Evolutionary conservation across 2,113 vertebrate species (phyloP).

Genomic region (Nothobranchius kuhntae): DNA sequence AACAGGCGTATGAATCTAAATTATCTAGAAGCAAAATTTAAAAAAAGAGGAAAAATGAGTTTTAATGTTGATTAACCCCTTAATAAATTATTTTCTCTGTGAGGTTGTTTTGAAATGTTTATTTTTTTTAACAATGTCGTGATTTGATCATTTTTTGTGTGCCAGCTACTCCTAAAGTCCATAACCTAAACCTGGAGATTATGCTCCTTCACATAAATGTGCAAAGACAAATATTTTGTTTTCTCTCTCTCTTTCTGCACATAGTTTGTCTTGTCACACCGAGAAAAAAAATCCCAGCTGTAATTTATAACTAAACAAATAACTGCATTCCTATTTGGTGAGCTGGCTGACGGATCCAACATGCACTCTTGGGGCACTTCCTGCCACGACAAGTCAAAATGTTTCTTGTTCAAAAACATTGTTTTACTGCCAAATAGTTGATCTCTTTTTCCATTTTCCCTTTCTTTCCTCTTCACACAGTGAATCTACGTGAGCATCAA

Average conservation of each 20-base stretch:
- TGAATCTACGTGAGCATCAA: too few species aligned
- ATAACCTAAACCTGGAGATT: too few species aligned
- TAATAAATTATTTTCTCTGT: too few species aligned
- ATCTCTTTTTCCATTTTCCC: background rate
- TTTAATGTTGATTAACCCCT: too few species aligned
- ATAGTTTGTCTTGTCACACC: constrained; percentile 2
- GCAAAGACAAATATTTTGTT: background rate
- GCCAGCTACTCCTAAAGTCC: too few species aligned
- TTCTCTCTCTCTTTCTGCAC: background rate
- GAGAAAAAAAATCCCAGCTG: background rate
- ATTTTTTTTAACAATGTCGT: background rate
- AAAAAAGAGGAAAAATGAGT: too few species aligned
- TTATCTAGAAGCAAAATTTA: too few species aligned
- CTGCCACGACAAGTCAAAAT: background rate
- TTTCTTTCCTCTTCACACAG: background rate
- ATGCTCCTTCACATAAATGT: too few species aligned
- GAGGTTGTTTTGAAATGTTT: too few species aligned
- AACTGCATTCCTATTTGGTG: background rate
- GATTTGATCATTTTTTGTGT: too few species aligned
- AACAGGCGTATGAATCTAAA: too few species aligned
- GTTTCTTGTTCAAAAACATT: background rate
- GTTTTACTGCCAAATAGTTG: background rate
- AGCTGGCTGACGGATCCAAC: constrained; percentile 2
- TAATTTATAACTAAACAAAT: constrained; percentile 1
- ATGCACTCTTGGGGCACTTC: background rate